Evolutionary conservation across 2,113 vertebrate species (phyloP).

Genomic region (Laticauda colubrina): DNA sequence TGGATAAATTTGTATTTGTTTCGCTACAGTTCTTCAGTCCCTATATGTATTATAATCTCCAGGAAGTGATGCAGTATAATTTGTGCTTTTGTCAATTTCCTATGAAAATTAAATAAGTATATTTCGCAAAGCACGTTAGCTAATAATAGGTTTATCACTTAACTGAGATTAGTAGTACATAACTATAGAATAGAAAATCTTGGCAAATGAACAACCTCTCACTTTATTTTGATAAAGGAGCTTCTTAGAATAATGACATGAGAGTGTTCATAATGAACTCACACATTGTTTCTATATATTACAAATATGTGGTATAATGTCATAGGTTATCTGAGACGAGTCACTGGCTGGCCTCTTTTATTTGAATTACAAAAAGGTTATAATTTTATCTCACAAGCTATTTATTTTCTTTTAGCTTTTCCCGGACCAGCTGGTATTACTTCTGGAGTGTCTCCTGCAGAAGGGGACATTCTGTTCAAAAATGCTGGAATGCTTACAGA

Average conservation of each 20-base stretch:
- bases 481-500: slow-evolving; percentile 74
- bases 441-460: slow-evolving; percentile 87
- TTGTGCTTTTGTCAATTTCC: slow-evolving; percentile 1
- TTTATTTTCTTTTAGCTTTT: slow-evolving; percentile 77
- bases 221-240: neutral
- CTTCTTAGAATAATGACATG: slow-evolving; percentile 9
- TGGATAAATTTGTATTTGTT: neutral
- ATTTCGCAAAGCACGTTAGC: slow-evolving; percentile 30
- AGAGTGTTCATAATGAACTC: neutral
- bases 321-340: neutral
- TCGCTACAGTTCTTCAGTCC: neutral
- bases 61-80: slow-evolving; percentile 25
- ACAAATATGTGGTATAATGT: neutral
- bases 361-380: slow-evolving; percentile 28
- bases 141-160: slow-evolving; percentile 34
- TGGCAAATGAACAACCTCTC: slow-evolving; percentile 12
- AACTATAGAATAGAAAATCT: slow-evolving; percentile 27
- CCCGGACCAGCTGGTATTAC: slow-evolving; percentile 88
- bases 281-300: neutral
- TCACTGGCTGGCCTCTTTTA: slow-evolving; percentile 19
- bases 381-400: slow-evolving; percentile 29
- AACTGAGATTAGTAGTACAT: slow-evolving; percentile 34
- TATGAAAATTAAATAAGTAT: slow-evolving; percentile 22
- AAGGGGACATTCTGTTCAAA: slow-evolving; percentile 73
- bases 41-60: neutral